These are phyloP conservation scores for Anaspis maculata DNA, from an alignment of 2,888 invertebrate species.

Conservation along the genomic window DNA sequence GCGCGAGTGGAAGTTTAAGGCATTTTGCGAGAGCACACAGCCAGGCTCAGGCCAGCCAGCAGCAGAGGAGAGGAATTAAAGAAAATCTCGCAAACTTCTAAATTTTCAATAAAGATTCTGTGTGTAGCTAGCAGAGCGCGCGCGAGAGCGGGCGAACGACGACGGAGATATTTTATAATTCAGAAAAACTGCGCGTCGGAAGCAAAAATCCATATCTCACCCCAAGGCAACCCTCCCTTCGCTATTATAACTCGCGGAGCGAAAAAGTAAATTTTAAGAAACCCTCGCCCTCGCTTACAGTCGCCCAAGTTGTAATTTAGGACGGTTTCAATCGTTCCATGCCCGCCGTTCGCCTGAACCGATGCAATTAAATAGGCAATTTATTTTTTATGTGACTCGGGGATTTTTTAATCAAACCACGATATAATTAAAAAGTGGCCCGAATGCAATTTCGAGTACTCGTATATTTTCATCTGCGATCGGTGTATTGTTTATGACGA, in stretches of 20 bases:
- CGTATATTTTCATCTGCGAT: too few relatives aligned
- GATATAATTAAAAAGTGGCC: conserved; percentile 34
- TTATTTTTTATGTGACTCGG: conserved; percentile 41
- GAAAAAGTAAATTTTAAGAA: conserved; percentile 44
- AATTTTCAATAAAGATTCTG: conserved; percentile 28
- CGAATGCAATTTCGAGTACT: not conserved
- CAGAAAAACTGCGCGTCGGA: conserved; percentile 41
- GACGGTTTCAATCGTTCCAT: conserved; percentile 19
- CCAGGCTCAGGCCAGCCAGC: too few relatives aligned
- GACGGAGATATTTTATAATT: conserved; percentile 41
- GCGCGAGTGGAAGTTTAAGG: too few relatives aligned
- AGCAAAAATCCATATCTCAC: conserved; percentile 45
- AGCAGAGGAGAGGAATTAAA: conserved; percentile 4
- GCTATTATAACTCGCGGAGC: conserved; percentile 45
- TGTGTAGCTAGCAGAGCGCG: conserved; percentile 1
- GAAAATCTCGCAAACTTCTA: conserved; percentile 21
- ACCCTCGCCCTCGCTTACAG: conserved; percentile 37
- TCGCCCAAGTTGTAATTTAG: conserved; percentile 29
- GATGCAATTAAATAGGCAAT: conserved; percentile 42
- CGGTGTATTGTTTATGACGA: too few relatives aligned
- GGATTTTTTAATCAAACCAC: conserved; percentile 43
- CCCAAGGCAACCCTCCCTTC: conserved; percentile 28
- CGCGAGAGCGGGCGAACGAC: conserved; percentile 3
- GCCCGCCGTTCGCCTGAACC: conserved; percentile 13
- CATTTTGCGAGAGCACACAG: too few relatives aligned